Percentiles rank a stretch among this genome's conserved stretches.
Conservation (phyloP, 2,113 vertebrate species). For the Smithornis capensis region DNA sequence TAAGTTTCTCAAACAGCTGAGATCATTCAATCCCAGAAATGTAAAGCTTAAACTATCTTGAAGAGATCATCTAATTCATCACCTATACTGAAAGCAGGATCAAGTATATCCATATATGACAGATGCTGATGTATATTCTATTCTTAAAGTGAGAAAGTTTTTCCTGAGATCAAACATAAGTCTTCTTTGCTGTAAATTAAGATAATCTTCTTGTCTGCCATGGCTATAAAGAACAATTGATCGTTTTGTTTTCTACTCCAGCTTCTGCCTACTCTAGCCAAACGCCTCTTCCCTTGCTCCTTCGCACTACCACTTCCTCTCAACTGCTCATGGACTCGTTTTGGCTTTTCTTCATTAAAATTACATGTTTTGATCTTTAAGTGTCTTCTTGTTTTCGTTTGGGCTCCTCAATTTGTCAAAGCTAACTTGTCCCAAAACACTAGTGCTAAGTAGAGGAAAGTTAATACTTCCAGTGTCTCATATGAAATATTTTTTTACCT, state of each 20-base stretch:
- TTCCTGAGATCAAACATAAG: neutral
- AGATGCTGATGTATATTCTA: neutral
- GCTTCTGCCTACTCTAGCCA: neutral
- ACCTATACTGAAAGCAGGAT: neutral
- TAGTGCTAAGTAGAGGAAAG: neutral
- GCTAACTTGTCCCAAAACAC: neutral
- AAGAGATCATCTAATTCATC: conserved; percentile 10
- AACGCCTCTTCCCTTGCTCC: neutral
- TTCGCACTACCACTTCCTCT: neutral
- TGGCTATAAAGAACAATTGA: neutral
- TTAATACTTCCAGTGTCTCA: neutral
- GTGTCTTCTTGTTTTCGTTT: neutral
- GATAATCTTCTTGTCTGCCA: neutral
- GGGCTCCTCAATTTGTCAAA: neutral
- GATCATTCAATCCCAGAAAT: neutral
- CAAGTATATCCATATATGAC: neutral
- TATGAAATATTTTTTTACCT: neutral
- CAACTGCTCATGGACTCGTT: accelerated
- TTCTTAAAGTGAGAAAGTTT: neutral
- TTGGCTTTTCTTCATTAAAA: neutral
- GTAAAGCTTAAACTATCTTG: neutral
- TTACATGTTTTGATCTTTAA: neutral
- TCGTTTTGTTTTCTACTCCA: accelerated
- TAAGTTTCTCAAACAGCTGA: neutral
- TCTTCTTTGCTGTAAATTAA: conserved; percentile 1